A percentile compares a stretch with the other conserved stretches of the same genome.
These are phyloP conservation scores for Scaptomyza montana DNA, from an alignment of 1,140 invertebrate species.

Conservation along the genomic window DNA sequence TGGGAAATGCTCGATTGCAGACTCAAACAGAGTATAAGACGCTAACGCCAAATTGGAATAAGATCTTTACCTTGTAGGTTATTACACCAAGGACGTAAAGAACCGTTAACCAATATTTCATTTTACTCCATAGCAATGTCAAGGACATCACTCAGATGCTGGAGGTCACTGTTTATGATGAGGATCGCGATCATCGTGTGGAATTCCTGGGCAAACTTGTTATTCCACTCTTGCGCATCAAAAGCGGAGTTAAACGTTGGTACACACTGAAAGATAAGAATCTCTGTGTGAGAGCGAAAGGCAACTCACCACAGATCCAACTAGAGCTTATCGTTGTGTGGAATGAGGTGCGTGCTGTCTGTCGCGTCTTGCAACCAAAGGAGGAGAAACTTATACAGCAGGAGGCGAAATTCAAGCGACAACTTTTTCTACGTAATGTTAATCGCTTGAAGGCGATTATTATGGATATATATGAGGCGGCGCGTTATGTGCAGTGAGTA, in stretches of 20 bases:
- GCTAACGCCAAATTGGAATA: constrained; percentile 97
- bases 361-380: constrained; percentile 96
- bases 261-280: constrained; percentile 99
- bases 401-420: constrained; percentile 97
- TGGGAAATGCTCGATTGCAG: constrained; percentile 96
- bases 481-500: constrained; percentile 95
- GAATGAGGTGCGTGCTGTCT: constrained; percentile 94
- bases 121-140: constrained; percentile 89
- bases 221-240: constrained; percentile 94
- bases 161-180: constrained; percentile 99
- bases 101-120: constrained; percentile 56
- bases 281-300: constrained; percentile 93
- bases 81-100: fast-evolving
- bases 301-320: constrained; percentile 93
- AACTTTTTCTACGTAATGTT: constrained; percentile 96
- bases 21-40: constrained; percentile 99
- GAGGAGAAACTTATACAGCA: constrained; percentile 98
- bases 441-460: constrained; percentile 95
- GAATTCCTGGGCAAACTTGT: constrained; percentile 98
- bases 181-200: constrained; percentile 98
- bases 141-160: constrained; percentile 98
- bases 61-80: constrained; percentile 98
- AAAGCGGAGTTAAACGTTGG: constrained; percentile 97
- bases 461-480: constrained; percentile 94
- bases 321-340: constrained; percentile 96